Conservation (phyloP, 1,140 invertebrate genomes). For the Magallana ariakensis region DNA sequence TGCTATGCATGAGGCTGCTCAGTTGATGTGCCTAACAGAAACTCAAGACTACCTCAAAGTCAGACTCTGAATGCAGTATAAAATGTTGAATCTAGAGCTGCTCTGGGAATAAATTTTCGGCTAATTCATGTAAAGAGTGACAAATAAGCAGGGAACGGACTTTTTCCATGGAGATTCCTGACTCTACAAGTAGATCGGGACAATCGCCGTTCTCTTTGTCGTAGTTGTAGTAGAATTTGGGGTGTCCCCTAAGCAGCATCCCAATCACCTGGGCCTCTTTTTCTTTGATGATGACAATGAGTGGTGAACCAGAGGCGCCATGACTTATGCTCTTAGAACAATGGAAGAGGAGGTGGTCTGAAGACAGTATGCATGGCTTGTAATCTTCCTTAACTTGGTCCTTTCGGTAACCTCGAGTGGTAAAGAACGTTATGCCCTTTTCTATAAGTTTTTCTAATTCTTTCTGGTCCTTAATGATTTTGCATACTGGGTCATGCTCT, state of each 20-base stretch:
- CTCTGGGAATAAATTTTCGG: background rate
- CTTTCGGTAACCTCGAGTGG: background rate
- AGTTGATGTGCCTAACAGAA: no score
- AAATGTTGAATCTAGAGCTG: no score
- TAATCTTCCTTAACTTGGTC: background rate
- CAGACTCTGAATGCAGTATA: no score
- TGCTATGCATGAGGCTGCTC: background rate
- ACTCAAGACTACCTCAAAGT: no score
- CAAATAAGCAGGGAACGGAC: background rate
- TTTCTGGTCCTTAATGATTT: background rate
- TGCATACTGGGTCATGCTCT: background rate
- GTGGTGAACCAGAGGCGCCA: background rate
- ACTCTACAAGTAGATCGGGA: background rate
- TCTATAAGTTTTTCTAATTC: background rate
- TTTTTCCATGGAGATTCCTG: slow-evolving; percentile 26
- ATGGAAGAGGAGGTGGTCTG: background rate
- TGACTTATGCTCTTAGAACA: background rate
- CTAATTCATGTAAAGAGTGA: background rate
- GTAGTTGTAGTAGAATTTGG: background rate
- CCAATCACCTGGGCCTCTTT: background rate
- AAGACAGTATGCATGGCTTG: background rate
- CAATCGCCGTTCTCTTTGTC: background rate
- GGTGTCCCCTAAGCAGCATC: background rate
- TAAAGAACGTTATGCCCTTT: background rate
- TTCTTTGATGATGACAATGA: background rate